These are phyloP conservation scores for Schizopygopsis pylzovi DNA, from an alignment of 2,797 vertebrate species.

Conservation along the genomic window DNA sequence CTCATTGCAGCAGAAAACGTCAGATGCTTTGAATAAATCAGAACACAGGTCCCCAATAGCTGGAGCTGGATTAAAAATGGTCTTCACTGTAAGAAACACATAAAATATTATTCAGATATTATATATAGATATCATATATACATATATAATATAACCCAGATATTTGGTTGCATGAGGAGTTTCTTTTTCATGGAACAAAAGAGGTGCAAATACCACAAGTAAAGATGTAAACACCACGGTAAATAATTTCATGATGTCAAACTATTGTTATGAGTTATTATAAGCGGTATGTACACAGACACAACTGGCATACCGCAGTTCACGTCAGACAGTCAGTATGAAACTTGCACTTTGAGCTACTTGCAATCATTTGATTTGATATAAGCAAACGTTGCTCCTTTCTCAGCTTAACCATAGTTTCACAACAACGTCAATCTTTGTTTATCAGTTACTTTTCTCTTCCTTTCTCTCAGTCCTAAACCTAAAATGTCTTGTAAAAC, in stretches of 20 bases:
- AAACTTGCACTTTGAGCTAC: constrained; percentile 27
- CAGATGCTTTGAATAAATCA: constrained; percentile 86
- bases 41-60: constrained; percentile 86
- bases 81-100: constrained; percentile 84
- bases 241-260: constrained; percentile 7
- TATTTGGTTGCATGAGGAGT: too few species aligned
- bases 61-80: constrained; percentile 95
- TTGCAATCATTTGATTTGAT: constrained; percentile 52
- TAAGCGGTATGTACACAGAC: background rate
- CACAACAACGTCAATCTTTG: constrained; percentile 26
- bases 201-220: background rate
- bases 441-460: constrained; percentile 24
- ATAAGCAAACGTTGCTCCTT: constrained; percentile 11
- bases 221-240: background rate
- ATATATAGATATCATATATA: background rate
- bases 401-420: constrained; percentile 26
- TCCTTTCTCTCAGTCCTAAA: background rate
- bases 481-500: background rate
- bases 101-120: constrained; percentile 36
- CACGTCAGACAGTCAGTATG: constrained; percentile 58
- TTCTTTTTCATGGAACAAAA: background rate
- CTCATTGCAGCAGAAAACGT: constrained; percentile 98
- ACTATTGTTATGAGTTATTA: constrained; percentile 27
- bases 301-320: constrained; percentile 44
- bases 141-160: background rate